These are phyloP conservation scores for Macropis europaea DNA, from an alignment of 2,888 invertebrate species.

Conservation along the genomic window DNA sequence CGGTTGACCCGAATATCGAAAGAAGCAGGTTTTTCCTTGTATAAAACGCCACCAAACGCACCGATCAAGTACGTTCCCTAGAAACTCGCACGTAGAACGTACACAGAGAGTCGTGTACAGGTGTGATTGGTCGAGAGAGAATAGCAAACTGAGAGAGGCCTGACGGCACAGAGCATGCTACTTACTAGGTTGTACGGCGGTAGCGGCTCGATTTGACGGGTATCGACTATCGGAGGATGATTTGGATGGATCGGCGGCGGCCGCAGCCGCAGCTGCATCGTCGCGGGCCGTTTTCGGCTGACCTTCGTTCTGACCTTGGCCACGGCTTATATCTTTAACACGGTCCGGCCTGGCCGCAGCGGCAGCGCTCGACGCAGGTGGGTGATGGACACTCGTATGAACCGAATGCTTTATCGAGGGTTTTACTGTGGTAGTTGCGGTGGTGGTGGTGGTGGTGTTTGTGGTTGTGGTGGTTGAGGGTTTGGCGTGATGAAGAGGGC, in stretches of 20 bases:
- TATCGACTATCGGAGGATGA: constrained; percentile 77
- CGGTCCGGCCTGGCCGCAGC: constrained; percentile 76
- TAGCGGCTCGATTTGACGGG: constrained; percentile 74
- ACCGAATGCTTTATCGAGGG: constrained; percentile 74
- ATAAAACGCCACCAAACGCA: no score
- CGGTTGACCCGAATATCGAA: no score
- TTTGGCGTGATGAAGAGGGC: constrained; percentile 78
- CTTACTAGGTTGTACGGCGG: constrained; percentile 78
- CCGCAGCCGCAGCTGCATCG: constrained; percentile 67
- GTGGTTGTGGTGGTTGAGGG: constrained; percentile 65
- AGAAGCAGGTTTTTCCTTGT: no score
- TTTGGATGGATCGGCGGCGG: constrained; percentile 75
- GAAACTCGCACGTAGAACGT: not conserved
- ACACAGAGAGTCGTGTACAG: not conserved
- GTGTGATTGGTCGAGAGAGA: constrained; percentile 25
- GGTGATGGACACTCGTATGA: constrained; percentile 72
- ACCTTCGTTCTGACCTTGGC: constrained; percentile 67
- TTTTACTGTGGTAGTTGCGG: constrained; percentile 68
- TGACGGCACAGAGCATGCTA: constrained; percentile 70
- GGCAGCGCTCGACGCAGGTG: constrained; percentile 67
- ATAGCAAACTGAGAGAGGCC: constrained; percentile 30
- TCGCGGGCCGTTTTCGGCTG: constrained; percentile 68
- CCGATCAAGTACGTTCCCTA: not conserved
- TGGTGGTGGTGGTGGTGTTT: constrained; percentile 62
- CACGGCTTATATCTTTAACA: constrained; percentile 70